Evolutionary conservation across 2,888 invertebrate species (phyloP).

Genomic region (Eupithecia dodoneata): DNA sequence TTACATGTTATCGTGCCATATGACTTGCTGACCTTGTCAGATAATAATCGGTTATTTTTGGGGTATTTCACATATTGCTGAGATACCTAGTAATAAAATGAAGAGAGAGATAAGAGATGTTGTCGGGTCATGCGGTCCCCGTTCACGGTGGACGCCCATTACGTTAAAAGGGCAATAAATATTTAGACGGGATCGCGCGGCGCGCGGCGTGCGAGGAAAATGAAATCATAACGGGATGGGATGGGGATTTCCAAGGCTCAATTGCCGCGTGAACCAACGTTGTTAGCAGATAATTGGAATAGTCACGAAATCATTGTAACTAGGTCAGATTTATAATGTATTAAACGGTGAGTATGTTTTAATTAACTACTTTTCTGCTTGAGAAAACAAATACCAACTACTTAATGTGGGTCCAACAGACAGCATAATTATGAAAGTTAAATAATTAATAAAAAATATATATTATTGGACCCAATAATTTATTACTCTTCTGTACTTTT

Average conservation of each 20-base stretch:
- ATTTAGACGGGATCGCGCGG: conserved; percentile 22
- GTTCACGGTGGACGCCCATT: conserved; percentile 21
- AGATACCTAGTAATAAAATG: not conserved
- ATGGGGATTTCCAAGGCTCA: conserved; percentile 16
- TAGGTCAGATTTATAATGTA: not conserved
- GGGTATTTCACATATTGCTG: not conserved
- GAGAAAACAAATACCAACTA: not conserved
- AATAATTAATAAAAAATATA: not conserved
- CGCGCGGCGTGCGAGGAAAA: conserved; percentile 25
- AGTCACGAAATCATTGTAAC: not conserved
- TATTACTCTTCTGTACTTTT: not conserved
- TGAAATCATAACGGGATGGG: conserved; percentile 34
- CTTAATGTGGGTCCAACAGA: not conserved
- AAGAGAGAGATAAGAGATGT: not conserved
- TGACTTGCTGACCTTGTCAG: not conserved
- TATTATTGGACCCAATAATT: not conserved
- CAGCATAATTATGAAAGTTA: not conserved
- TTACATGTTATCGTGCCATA: not conserved
- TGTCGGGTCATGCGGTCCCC: conserved; percentile 10
- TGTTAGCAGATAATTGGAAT: not conserved
- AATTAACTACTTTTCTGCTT: too few relatives aligned
- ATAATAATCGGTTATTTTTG: not conserved
- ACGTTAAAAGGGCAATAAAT: conserved; percentile 34
- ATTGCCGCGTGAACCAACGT: not conserved
- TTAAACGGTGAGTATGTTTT: not conserved